Base-by-base conservation (phyloP, 2,797 vertebrate genomes). In the Gobionotothen gibberifrons region DNA sequence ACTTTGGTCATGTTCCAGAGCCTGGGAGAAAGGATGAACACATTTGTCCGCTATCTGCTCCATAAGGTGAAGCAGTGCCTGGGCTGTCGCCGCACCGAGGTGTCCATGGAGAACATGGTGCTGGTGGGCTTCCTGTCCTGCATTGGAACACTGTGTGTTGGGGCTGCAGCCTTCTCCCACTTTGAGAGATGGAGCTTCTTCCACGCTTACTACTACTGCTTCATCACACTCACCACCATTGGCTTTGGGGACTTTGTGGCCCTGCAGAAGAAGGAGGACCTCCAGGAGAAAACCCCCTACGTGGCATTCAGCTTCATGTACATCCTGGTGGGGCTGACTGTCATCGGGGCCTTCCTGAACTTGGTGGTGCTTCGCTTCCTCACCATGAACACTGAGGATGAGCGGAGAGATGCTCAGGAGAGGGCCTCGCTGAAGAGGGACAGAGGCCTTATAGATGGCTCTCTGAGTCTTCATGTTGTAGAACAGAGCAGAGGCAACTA, bases 1-100 rank as follows among this genome's bases (percentile, higher is more conserved):
- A 98, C 97, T 0, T 84, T 99, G 87, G 97, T 99, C 87, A 99
- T 98, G 96, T 99, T 99, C 94, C 98, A 99, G 91, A 99, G 97
- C 91, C 93, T 99, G 74, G 98, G 98, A 0, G 98, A 99, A 78
- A 94, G 98, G 79, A 98, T 99, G 96, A 99, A 99, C 90, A 96
- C 97, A 0, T 96, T 98, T 0, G 96, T 98, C 63, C 91, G 95
- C 64, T 95, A 94, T 7, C 95, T 99, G 83, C 95, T 99, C 46
- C 96, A 97, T 83, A 96, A 95, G 56, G 81, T 91, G 43, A 98
- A 99, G 91, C 95, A 94, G 85, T 97, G 97, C 87, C 81, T 97
- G 76, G 95, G 96, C 53, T 95, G 96, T 87, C 94, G 92, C 71
- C 89, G 87, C 64, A 96, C 96, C 0, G 95, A 95, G 0, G 97